These are phyloP conservation scores for Rhinogobio ventralis DNA, from an alignment of 2,797 vertebrate genomes.

Conservation along the genomic window DNA sequence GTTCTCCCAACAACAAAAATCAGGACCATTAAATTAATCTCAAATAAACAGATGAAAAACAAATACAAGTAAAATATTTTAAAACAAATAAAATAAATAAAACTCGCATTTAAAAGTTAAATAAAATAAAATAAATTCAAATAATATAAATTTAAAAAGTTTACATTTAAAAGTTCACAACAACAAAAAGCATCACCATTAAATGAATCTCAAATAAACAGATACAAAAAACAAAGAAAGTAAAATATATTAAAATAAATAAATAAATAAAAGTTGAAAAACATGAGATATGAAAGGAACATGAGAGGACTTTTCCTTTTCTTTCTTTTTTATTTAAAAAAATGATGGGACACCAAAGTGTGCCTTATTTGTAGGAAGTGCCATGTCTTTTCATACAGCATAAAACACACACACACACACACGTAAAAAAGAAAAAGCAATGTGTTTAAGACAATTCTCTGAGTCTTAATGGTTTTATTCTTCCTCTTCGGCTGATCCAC, in stretches of 20 bases:
- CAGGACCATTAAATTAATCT: not conserved
- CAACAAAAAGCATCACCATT: not conserved
- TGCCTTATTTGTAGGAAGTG: not conserved
- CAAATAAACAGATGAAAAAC: not conserved
- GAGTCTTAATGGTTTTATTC: conserved; percentile 23
- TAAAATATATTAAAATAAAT: too few relatives aligned
- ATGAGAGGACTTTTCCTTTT: not conserved
- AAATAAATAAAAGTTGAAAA: not conserved
- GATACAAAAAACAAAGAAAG: not conserved
- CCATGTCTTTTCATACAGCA: not conserved
- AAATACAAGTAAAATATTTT: not conserved
- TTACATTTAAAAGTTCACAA: not conserved
- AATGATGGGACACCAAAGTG: not conserved
- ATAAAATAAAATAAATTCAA: too few relatives aligned
- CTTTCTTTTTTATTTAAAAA: not conserved
- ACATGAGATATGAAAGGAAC: not conserved
- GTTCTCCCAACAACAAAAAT: not conserved
- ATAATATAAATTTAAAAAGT: too few relatives aligned
- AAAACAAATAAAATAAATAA: not conserved
- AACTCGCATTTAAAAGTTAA: too few relatives aligned
- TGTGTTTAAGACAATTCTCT: not conserved
- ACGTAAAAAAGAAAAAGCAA: not conserved
- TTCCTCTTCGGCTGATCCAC: conserved; percentile 46
- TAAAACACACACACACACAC: not conserved
- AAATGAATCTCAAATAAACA: not conserved